Base-by-base conservation (phyloP, 2,113 vertebrate species). In the Archilochus colubris region DNA sequence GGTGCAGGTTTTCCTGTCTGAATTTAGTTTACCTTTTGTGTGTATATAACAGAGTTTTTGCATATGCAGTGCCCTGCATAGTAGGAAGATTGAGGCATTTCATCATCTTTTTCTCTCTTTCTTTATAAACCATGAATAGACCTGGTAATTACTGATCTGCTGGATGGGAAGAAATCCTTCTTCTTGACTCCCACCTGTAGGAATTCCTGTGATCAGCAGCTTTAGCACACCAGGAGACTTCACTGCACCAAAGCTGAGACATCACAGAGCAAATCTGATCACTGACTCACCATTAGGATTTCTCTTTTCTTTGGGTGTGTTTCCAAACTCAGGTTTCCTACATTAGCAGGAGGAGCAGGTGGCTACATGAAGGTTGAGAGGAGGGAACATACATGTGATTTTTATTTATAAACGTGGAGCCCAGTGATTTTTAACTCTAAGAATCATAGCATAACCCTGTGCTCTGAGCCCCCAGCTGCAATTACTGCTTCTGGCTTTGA, bases 191-290 rank as follows among this genome's bases (percentile, higher is more conserved):
- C 46, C 28, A 1, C 14, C 14, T 62, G 25, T 19, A 74, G 63
- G 28, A 74, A 61, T 83, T 88, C 28, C 70, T 4, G 5, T 0
- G 1, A 15, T 11, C 74, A 82, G 62, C 48, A 73, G 58, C 27
- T 84, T 76, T 38, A 36, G 44, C 44, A 43, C 53, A 5, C 18
- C 0, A 0, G 50, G 33, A 44, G 23, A 27, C 57, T 43, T 28
- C 43, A 1, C 25, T 33, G 20, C 1, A 0, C 23, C 1, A 0
- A 40, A 43, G 21, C 7, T 73, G 77, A 25, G 43, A 14, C 27
- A 46, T 33, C 21, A 2, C 13, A 1, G 40, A 40, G 12, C 28
- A 55, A 80, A 50, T 59, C 19, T 38, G 20, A 27, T 55, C 31
- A 9, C 51, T 83, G 55, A 31, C 43, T 89, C 58, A 44, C 57